phyloP scores from a whole-genome alignment of 2,888 invertebrate genomes.

The Buathra laborator region DNA sequence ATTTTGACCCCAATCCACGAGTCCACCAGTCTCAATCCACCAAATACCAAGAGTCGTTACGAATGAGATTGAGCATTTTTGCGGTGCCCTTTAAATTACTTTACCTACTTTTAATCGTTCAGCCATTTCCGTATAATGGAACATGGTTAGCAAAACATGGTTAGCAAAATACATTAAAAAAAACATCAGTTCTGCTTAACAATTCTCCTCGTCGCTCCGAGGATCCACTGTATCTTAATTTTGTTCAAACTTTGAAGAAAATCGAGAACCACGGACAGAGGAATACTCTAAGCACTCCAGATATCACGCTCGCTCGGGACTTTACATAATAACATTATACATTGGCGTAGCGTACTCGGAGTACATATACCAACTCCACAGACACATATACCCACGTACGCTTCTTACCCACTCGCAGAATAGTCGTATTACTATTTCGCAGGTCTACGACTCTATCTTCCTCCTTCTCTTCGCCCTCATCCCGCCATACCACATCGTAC shows the following conservation, averaged over 20 bases:
- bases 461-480: background rate
- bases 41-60: no score
- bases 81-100: no score
- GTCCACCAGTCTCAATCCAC: no score
- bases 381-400: background rate
- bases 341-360: slow-evolving; percentile 17
- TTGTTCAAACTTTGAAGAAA: background rate
- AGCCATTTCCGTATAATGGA: no score
- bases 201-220: background rate
- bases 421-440: slow-evolving; percentile 10
- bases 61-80: no score
- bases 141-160: background rate
- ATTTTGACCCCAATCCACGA: no score
- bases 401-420: slow-evolving; percentile 1
- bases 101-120: no score
- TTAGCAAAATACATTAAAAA: background rate
- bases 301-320: slow-evolving; percentile 22
- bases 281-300: slow-evolving; percentile 18
- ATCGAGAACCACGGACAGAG: slow-evolving; percentile 27
- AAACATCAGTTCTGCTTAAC: background rate
- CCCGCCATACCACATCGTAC: background rate
- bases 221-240: background rate
- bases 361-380: background rate
- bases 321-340: slow-evolving; percentile 35
- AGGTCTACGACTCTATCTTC: background rate